Conservation (phyloP, 2,888 invertebrate species). For the Lithophane ornitopus region DNA sequence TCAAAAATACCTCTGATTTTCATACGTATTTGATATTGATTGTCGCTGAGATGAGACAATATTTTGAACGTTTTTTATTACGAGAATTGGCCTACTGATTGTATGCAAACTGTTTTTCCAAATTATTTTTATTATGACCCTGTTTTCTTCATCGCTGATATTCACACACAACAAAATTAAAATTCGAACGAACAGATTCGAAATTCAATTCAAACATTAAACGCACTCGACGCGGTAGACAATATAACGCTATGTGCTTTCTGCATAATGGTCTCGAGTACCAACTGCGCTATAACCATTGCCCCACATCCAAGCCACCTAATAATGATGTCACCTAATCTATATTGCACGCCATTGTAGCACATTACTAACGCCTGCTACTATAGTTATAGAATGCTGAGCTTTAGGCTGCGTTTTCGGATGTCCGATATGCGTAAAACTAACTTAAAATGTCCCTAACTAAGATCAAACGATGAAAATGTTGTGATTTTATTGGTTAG, state of each 20-base stretch:
- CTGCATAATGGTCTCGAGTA: constrained; percentile 54
- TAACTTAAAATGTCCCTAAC: not conserved
- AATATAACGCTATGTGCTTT: constrained; percentile 53
- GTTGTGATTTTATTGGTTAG: not conserved
- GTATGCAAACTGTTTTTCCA: not conserved
- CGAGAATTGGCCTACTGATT: not conserved
- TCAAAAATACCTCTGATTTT: too few species aligned
- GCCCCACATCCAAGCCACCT: constrained; percentile 53
- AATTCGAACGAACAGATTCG: constrained; percentile 9
- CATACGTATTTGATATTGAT: too few species aligned
- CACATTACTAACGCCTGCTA: constrained; percentile 45
- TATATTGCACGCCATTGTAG: constrained; percentile 57
- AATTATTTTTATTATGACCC: not conserved
- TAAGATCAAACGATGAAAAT: not conserved
- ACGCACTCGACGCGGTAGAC: constrained; percentile 46
- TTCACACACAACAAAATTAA: constrained; percentile 6
- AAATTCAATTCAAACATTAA: constrained; percentile 42
- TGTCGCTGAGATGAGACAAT: too few species aligned
- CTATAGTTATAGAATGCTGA: constrained; percentile 20
- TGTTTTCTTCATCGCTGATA: not conserved
- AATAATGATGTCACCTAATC: constrained; percentile 70
- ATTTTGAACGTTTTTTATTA: too few species aligned
- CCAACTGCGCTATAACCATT: constrained; percentile 53
- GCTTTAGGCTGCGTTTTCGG: not conserved
- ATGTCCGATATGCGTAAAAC: not conserved